Evolutionary conservation across 2,797 vertebrate species (phyloP).

Genomic region (Poliocrania exsul): DNA sequence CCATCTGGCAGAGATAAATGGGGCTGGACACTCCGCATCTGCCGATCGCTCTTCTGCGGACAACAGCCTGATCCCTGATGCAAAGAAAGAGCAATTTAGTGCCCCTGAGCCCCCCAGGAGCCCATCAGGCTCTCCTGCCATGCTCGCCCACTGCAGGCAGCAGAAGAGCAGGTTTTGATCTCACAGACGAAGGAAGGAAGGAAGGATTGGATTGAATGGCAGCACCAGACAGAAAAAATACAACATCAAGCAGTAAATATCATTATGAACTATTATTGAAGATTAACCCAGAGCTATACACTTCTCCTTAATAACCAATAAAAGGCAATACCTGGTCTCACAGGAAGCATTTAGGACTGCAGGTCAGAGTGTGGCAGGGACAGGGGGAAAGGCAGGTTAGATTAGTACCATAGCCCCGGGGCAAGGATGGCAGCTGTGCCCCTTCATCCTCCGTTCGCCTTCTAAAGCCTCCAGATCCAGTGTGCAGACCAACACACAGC

Average conservation of each 20-base stretch:
- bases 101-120: neutral
- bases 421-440: neutral
- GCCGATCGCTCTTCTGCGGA: neutral
- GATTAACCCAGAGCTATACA: neutral
- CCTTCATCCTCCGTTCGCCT: rapidly evolving
- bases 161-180: neutral
- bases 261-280: neutral
- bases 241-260: conserved; percentile 3
- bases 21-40: conserved; percentile 50
- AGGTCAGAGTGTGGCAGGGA: neutral
- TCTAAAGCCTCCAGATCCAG: neutral
- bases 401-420: neutral
- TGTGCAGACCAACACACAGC: neutral
- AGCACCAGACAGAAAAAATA: neutral
- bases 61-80: conserved; percentile 19
- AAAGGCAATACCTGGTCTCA: neutral
- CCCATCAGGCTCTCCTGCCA: neutral
- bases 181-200: neutral
- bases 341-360: neutral
- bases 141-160: neutral
- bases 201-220: neutral
- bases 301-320: neutral
- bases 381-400: neutral
- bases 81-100: neutral
- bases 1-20: conserved; percentile 68